Evolutionary conservation across 2,113 vertebrate genomes (phyloP).

Genomic region (Boleophthalmus pectinirostris): DNA sequence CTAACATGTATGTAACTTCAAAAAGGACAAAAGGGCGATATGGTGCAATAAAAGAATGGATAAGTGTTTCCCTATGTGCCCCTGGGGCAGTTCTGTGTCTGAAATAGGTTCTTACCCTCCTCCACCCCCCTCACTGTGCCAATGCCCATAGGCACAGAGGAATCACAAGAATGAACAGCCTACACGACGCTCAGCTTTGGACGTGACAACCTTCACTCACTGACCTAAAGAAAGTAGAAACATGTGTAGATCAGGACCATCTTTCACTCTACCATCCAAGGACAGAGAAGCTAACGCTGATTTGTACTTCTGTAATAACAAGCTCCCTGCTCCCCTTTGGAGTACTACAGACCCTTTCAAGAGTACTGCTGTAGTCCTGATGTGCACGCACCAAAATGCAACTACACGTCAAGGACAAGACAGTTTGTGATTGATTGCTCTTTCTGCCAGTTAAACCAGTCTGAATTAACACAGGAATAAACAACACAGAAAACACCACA

Average conservation of each 20-base stretch:
- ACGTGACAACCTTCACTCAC: conserved; percentile 16
- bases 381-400: not conserved
- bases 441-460: not conserved
- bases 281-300: not conserved
- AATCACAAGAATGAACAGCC: conserved; percentile 32
- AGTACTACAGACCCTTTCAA: not conserved
- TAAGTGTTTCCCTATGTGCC: conserved; percentile 67
- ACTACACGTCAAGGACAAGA: not conserved
- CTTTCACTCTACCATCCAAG: not conserved
- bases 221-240: not conserved
- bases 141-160: conserved; percentile 52
- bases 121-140: conserved; percentile 37
- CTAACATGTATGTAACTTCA: not conserved
- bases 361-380: too few species aligned
- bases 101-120: conserved; percentile 5
- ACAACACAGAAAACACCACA: too few species aligned
- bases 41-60: conserved; percentile 31
- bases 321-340: not conserved
- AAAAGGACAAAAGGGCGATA: conserved; percentile 30
- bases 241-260: not conserved
- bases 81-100: conserved; percentile 52
- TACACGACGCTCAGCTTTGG: conserved; percentile 17
- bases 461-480: too few species aligned
- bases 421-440: not conserved
- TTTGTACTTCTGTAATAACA: not conserved